These are phyloP conservation scores for Apus apus DNA, from an alignment of 2,113 vertebrate species.

Conservation along the genomic window DNA sequence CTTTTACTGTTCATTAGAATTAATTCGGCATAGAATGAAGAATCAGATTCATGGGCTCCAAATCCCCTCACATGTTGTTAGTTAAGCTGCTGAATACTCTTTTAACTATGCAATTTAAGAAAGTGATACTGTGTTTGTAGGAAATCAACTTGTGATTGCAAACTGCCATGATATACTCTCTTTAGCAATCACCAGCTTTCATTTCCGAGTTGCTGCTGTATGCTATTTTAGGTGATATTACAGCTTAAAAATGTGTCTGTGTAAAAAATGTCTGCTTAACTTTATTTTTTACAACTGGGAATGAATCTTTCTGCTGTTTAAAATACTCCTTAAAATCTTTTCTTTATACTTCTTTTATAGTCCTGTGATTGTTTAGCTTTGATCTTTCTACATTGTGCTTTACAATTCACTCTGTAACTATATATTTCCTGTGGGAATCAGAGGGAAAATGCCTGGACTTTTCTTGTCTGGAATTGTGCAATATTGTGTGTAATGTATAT, in stretches of 20 bases:
- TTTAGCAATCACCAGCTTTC: background rate
- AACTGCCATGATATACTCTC: background rate
- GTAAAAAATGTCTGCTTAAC: background rate
- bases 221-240: background rate
- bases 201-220: background rate
- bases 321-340: background rate
- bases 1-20: background rate
- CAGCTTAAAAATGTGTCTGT: background rate
- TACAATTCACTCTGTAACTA: slow-evolving; percentile 27
- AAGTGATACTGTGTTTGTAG: background rate
- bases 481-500: background rate
- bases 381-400: slow-evolving; percentile 35
- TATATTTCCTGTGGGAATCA: slow-evolving; percentile 40
- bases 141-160: background rate
- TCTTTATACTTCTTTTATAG: background rate
- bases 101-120: slow-evolving; percentile 10
- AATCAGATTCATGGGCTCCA: background rate
- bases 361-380: slow-evolving; percentile 48
- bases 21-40: background rate
- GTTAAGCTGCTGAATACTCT: slow-evolving; percentile 14
- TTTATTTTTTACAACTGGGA: background rate
- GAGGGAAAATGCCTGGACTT: slow-evolving; percentile 6
- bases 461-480: background rate
- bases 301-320: slow-evolving; percentile 14
- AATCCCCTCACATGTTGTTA: background rate